These are phyloP conservation scores for Heteromormyrus szaboi DNA, from an alignment of 2,797 vertebrate species.

Conservation along the genomic window DNA sequence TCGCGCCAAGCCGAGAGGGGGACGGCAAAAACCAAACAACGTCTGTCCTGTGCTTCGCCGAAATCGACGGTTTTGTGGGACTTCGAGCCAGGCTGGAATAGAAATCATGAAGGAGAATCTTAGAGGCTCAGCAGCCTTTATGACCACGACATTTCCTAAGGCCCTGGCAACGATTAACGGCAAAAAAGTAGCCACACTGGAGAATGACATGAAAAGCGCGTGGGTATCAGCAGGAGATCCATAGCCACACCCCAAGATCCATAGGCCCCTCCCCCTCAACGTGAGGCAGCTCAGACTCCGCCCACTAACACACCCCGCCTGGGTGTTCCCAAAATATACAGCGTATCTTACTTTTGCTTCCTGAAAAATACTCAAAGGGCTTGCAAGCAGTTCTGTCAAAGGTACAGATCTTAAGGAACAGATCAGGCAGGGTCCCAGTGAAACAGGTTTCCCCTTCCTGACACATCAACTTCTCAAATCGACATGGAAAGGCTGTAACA, in stretches of 20 bases:
- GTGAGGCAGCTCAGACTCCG: not conserved
- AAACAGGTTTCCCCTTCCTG: not conserved
- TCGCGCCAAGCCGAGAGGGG: slow-evolving; percentile 38
- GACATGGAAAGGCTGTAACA: not conserved
- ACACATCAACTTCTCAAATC: not conserved
- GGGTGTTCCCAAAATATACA: not conserved
- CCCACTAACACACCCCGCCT: not conserved
- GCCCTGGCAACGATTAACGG: not conserved
- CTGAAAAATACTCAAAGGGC: not conserved
- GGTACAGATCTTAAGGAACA: not conserved
- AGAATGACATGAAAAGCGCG: not conserved
- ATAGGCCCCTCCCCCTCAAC: not conserved
- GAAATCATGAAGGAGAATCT: not conserved
- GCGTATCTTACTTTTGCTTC: not conserved
- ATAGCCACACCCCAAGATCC: not conserved
- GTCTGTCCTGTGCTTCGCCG: slow-evolving; percentile 28
- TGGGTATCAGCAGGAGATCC: not conserved
- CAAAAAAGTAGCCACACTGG: not conserved
- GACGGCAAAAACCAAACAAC: slow-evolving; percentile 39
- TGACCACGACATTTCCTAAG: not conserved
- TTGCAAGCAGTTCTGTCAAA: not conserved
- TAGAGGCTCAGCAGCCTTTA: not conserved
- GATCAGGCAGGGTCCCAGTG: not conserved
- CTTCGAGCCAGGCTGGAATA: not conserved
- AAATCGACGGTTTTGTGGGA: not conserved